Conservation (phyloP, 2,888 invertebrate genomes). For the Deladenus siricidicola region DNA sequence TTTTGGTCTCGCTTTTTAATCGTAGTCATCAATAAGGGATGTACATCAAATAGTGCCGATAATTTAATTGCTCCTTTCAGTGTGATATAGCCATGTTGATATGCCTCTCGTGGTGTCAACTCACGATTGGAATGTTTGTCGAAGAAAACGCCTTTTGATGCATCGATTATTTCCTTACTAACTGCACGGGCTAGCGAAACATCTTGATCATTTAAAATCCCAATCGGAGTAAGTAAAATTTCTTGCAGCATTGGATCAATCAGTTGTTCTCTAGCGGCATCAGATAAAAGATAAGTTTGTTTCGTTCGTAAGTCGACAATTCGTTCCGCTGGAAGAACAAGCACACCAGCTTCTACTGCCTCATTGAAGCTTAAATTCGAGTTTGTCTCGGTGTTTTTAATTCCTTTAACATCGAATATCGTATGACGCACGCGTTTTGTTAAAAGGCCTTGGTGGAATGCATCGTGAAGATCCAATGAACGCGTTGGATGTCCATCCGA, state of each 20-base stretch:
- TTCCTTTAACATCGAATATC: constrained; percentile 83
- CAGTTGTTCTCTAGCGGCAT: constrained; percentile 54
- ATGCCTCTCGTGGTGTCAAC: constrained; percentile 71
- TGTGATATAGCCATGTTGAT: constrained; percentile 70
- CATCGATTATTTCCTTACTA: constrained; percentile 75
- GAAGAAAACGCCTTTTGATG: constrained; percentile 65
- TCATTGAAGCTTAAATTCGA: constrained; percentile 76
- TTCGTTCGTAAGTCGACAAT: constrained; percentile 44
- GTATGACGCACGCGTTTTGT: constrained; percentile 77
- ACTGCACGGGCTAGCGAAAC: constrained; percentile 73
- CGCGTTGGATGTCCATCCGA: constrained; percentile 30
- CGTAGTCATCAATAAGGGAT: constrained; percentile 46
- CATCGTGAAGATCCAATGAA: constrained; percentile 71
- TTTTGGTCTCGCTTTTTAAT: constrained; percentile 73
- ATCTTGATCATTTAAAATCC: constrained; percentile 68
- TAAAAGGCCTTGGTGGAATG: constrained; percentile 78
- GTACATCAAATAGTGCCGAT: constrained; percentile 73
- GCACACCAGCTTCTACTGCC: constrained; percentile 69
- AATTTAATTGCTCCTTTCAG: constrained; percentile 77
- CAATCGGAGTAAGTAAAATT: constrained; percentile 74
- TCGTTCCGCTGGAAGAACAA: constrained; percentile 62
- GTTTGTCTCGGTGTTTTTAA: constrained; percentile 71
- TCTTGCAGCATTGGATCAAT: constrained; percentile 58
- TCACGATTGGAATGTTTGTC: constrained; percentile 59
- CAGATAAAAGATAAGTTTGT: constrained; percentile 37